A percentile compares a stretch with the other conserved stretches of the same genome.
Conservation (phyloP, 2,888 invertebrate species). For the Caenorhabditis sp. region DNA sequence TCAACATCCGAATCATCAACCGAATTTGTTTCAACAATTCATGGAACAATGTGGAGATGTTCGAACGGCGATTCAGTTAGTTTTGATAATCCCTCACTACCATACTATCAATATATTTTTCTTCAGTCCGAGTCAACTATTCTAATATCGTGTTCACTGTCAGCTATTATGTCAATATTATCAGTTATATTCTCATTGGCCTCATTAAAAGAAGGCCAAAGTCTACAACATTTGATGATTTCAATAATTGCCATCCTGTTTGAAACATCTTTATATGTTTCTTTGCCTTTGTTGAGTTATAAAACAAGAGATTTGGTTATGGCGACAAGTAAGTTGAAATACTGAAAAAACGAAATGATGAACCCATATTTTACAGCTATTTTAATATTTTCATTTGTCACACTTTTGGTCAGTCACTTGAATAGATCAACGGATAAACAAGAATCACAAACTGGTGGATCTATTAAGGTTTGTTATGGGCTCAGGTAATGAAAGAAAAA, state of each 20-base stretch:
- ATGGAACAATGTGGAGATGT: conserved; percentile 54
- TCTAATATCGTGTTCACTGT: conserved; percentile 40
- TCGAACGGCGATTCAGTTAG: conserved; percentile 40
- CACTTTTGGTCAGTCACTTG: conserved; percentile 24
- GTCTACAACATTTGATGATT: conserved; percentile 50
- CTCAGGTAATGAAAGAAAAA: too few species aligned
- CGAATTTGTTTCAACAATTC: conserved; percentile 40
- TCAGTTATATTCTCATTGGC: conserved; percentile 50
- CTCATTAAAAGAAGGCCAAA: conserved; percentile 39
- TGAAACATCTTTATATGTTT: conserved; percentile 41
- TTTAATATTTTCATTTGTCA: conserved; percentile 38
- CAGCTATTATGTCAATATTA: conserved; percentile 35
- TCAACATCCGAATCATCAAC: conserved; percentile 40
- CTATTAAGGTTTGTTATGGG: conserved; percentile 24
- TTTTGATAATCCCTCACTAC: background rate
- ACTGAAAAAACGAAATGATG: background rate
- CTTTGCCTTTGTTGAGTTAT: conserved; percentile 43
- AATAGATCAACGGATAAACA: conserved; percentile 12
- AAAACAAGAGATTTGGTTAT: conserved; percentile 43
- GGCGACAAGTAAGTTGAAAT: conserved; percentile 37
- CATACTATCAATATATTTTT: background rate
- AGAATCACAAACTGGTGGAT: conserved; percentile 12
- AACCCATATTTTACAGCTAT: conserved; percentile 22
- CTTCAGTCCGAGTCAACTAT: conserved; percentile 16
- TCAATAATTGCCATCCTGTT: conserved; percentile 37